Evolutionary conservation across 2,797 vertebrate species (phyloP).

Genomic region (Lindbergichthys nudifrons): DNA sequence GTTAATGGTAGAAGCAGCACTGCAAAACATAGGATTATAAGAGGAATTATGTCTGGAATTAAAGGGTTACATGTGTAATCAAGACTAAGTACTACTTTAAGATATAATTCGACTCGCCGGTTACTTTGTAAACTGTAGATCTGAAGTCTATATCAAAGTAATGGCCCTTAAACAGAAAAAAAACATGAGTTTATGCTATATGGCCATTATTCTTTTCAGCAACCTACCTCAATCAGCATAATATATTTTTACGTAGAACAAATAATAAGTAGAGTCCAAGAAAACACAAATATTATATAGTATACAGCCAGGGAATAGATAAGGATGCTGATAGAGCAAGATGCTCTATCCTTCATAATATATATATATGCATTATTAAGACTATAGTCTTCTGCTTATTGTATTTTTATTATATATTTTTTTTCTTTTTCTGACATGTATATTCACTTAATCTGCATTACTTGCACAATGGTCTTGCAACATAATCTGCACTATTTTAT

Average conservation of each 20-base stretch:
- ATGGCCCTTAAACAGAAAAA: not conserved
- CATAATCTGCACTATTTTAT: too few species aligned
- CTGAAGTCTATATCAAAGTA: not conserved
- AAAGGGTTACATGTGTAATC: not conserved
- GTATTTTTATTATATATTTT: too few species aligned
- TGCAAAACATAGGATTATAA: conserved; percentile 15
- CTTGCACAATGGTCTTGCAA: too few species aligned
- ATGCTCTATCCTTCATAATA: too few species aligned
- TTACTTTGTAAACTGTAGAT: not conserved
- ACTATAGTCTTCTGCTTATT: too few species aligned
- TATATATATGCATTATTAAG: too few species aligned
- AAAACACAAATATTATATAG: too few species aligned
- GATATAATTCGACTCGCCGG: not conserved
- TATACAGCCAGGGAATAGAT: not conserved
- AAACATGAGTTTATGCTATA: not conserved
- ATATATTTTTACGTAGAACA: too few species aligned
- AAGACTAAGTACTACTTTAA: conserved; percentile 6
- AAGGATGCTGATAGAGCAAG: not conserved
- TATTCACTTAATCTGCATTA: too few species aligned
- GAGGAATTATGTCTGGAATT: conserved; percentile 18
- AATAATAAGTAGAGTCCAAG: too few species aligned
- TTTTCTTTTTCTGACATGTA: too few species aligned
- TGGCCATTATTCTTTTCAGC: not conserved
- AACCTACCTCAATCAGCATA: not conserved
- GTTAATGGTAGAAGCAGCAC: conserved; percentile 38